Conservation (phyloP, 2,888 invertebrate species). For the Phortica magna region DNA sequence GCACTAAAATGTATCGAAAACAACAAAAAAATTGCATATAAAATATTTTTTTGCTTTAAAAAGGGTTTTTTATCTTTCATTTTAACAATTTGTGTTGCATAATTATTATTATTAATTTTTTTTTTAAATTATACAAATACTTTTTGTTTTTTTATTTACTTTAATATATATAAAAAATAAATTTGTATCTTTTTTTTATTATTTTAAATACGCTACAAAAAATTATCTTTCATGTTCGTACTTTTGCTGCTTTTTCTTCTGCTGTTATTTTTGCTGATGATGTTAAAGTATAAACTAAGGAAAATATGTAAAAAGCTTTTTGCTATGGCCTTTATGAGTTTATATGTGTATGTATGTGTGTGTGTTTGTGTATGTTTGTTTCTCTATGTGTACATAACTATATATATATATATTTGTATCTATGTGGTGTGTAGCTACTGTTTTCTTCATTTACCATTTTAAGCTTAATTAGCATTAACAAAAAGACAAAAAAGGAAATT, state of each 20-base stretch:
- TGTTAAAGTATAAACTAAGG: conserved; percentile 46
- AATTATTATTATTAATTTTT: conserved; percentile 21
- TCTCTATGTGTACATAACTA: not conserved
- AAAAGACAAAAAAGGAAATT: no score
- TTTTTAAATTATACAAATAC: conserved; percentile 49
- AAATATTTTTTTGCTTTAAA: conserved; percentile 42
- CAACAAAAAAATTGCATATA: conserved; percentile 25
- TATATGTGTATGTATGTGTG: conserved; percentile 38
- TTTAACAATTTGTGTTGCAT: conserved; percentile 22
- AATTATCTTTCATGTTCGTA: conserved; percentile 49
- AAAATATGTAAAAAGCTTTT: conserved; percentile 68
- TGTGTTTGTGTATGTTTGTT: conserved; percentile 17
- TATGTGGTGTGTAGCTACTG: no score
- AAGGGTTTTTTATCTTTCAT: conserved; percentile 31
- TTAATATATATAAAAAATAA: conserved; percentile 29
- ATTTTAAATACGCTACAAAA: conserved; percentile 59
- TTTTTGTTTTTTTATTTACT: conserved; percentile 31
- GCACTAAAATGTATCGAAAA: not conserved
- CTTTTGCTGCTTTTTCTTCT: conserved; percentile 45
- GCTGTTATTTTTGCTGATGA: conserved; percentile 41
- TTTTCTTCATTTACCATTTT: no score
- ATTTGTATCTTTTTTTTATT: conserved; percentile 38
- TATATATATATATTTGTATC: not conserved
- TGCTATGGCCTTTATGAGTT: conserved; percentile 64
- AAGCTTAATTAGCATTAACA: no score